Conservation (phyloP, 2,888 invertebrate species). For the Drosophila conformis region DNA sequence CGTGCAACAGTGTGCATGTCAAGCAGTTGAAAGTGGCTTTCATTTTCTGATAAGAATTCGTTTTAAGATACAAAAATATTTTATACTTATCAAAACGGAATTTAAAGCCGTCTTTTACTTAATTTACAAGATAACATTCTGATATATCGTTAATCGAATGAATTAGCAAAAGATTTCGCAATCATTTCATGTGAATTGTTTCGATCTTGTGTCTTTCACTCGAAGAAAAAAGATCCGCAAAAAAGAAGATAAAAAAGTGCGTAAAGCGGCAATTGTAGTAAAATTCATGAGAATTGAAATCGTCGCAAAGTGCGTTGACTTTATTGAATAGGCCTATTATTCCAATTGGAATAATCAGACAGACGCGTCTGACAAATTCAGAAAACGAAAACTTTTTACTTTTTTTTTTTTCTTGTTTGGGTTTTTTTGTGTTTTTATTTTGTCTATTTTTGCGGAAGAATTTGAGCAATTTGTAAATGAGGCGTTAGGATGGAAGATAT, state of each 20-base stretch:
- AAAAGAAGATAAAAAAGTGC: conserved; percentile 57
- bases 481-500: conserved; percentile 14
- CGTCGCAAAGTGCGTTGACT: conserved; percentile 69
- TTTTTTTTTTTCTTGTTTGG: background rate
- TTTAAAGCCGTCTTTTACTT: background rate
- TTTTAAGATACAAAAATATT: background rate
- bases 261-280: conserved; percentile 79
- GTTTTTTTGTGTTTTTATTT: conserved; percentile 22
- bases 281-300: conserved; percentile 68
- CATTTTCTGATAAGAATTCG: background rate
- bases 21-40: background rate
- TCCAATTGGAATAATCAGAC: conserved; percentile 44
- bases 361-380: conserved; percentile 43
- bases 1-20: background rate
- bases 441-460: conserved; percentile 68
- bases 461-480: conserved; percentile 74
- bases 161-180: conserved; percentile 24
- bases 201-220: background rate
- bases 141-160: conserved; percentile 31
- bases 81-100: background rate
- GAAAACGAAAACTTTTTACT: conserved; percentile 46
- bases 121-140: background rate
- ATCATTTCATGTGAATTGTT: conserved; percentile 20
- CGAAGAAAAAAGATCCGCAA: background rate
- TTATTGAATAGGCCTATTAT: conserved; percentile 58